Evolutionary conservation across 2,888 invertebrate species (phyloP).

Genomic region (Hyles lineata): DNA sequence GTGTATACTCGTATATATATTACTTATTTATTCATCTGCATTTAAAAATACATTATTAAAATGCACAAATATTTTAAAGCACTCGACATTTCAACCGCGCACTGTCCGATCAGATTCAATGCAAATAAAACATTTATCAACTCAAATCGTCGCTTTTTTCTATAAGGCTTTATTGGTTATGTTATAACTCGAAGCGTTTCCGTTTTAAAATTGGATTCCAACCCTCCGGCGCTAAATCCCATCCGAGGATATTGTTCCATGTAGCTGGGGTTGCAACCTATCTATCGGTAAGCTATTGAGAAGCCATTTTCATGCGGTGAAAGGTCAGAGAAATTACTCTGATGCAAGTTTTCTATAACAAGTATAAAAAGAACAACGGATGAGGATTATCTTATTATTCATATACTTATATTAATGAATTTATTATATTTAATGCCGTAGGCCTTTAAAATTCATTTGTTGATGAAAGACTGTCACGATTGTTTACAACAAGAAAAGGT

Average conservation of each 20-base stretch:
- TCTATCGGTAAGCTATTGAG: slow-evolving; percentile 18
- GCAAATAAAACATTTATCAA: background rate
- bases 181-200: slow-evolving; percentile 15
- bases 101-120: background rate
- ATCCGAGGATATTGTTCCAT: slow-evolving; percentile 18
- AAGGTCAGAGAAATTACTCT: background rate
- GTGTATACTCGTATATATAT: too few relatives aligned
- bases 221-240: slow-evolving; percentile 7
- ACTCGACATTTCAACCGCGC: too few relatives aligned
- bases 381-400: too few relatives aligned
- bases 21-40: too few relatives aligned
- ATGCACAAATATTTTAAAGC: too few relatives aligned
- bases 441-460: too few relatives aligned
- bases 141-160: background rate
- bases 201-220: slow-evolving; percentile 20
- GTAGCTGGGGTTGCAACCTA: slow-evolving; percentile 7
- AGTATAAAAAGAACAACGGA: background rate
- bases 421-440: too few relatives aligned
- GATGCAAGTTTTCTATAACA: background rate
- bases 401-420: too few relatives aligned
- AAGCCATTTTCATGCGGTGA: background rate
- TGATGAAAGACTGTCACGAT: too few relatives aligned
- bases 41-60: too few relatives aligned
- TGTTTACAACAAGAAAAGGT: too few relatives aligned
- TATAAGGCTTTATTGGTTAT: slow-evolving; percentile 2